A percentile compares a stretch with the other conserved stretches of the same genome.
Conservation (phyloP, 2,888 invertebrate genomes). For the Andrena camellia region DNA sequence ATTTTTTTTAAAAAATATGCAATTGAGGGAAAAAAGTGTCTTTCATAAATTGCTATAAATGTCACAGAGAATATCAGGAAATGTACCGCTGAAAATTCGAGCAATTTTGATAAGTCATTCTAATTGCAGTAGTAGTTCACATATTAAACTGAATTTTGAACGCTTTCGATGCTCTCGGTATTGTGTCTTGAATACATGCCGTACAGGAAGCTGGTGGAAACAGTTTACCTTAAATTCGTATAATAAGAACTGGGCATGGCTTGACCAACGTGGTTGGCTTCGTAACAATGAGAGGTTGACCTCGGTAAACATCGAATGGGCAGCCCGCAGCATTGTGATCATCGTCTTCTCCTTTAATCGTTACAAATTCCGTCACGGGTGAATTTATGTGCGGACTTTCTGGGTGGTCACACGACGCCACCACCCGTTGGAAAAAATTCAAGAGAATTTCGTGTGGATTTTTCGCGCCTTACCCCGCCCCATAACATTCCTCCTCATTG, state of each 20-base stretch:
- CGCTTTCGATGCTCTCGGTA: neutral
- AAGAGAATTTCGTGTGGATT: constrained; percentile 65
- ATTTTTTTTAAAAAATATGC: too few relatives aligned
- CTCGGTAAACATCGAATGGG: constrained; percentile 76
- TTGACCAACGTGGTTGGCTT: constrained; percentile 47
- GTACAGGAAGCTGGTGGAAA: neutral
- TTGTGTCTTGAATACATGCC: neutral
- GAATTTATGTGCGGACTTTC: constrained; percentile 74
- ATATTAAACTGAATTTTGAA: constrained; percentile 3
- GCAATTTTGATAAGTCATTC: too few relatives aligned
- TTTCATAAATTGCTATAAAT: too few relatives aligned
- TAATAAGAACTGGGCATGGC: constrained; percentile 40
- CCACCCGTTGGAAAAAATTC: constrained; percentile 47
- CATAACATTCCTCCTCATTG: constrained; percentile 18
- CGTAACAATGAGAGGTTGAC: constrained; percentile 73
- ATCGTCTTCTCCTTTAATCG: constrained; percentile 71
- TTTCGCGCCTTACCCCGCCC: constrained; percentile 68
- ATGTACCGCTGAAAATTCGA: too few relatives aligned
- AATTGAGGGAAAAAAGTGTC: too few relatives aligned
- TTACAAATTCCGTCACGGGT: constrained; percentile 61
- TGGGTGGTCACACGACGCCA: constrained; percentile 70
- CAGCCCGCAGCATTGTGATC: constrained; percentile 61
- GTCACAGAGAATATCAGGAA: too few relatives aligned
- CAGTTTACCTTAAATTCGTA: constrained; percentile 45
- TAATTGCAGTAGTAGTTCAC: too few relatives aligned